These are phyloP conservation scores for Heteractis magnifica DNA, from an alignment of 92 coral and sea anemone genomes.

Conservation along the genomic window DNA sequence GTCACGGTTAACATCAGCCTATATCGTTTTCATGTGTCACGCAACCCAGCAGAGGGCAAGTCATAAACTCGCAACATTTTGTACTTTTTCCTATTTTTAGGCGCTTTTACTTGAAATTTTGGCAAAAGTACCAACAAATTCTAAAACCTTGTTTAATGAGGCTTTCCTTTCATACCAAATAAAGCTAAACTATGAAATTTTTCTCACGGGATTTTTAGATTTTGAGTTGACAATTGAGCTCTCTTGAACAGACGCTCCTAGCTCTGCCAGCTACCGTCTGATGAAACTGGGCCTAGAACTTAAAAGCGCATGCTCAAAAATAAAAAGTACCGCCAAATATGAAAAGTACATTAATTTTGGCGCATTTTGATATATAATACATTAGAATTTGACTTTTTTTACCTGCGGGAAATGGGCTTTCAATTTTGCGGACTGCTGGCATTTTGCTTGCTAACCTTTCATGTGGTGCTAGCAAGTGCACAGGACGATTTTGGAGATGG, in stretches of 20 bases:
- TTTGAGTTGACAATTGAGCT: not conserved
- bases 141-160: not conserved
- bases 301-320: conserved; percentile 21
- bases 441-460: conserved; percentile 8
- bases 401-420: conserved; percentile 21
- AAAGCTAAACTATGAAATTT: not conserved
- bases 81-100: too few relatives aligned
- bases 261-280: not conserved
- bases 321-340: conserved; percentile 22
- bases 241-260: not conserved
- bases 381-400: not conserved
- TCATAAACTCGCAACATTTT: too few relatives aligned
- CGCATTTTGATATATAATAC: conserved; percentile 32
- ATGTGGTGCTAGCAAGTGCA: conserved; percentile 6
- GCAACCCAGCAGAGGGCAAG: too few relatives aligned
- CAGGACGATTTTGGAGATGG: not conserved
- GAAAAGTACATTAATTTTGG: conserved; percentile 28
- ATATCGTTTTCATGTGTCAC: too few relatives aligned
- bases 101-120: too few relatives aligned
- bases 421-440: conserved; percentile 4
- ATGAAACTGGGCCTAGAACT: conserved; percentile 11
- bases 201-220: not conserved
- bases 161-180: not conserved
- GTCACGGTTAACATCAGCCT: too few relatives aligned
- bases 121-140: not conserved